These are phyloP conservation scores for Plecotus auritus DNA, from an alignment of 2,113 vertebrate species.

Conservation along the genomic window DNA sequence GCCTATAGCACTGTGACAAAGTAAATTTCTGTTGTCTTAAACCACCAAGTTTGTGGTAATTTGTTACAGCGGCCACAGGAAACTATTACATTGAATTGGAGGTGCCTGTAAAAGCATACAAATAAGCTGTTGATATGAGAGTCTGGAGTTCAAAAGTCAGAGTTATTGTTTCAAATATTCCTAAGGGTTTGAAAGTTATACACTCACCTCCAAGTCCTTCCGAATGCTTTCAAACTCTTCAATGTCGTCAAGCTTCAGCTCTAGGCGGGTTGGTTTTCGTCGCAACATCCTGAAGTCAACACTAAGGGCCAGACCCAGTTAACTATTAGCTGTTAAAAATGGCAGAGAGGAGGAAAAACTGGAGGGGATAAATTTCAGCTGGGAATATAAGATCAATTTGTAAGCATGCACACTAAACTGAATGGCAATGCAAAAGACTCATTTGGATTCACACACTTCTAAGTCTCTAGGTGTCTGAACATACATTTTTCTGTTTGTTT, in stretches of 20 bases:
- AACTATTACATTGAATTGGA: not conserved
- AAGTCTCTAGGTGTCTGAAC: not conserved
- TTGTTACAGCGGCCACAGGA: not conserved
- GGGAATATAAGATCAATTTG: not conserved
- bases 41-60: not conserved
- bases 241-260: conserved; percentile 95
- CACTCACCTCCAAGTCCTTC: conserved; percentile 93
- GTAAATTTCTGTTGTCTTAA: not conserved
- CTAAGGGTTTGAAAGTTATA: not conserved
- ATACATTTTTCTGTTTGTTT: not conserved
- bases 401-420: not conserved
- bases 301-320: not conserved
- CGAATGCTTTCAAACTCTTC: conserved; percentile 95
- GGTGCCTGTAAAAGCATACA: not conserved
- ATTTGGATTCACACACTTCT: not conserved
- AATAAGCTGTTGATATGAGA: not conserved
- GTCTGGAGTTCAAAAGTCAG: not conserved
- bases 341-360: not conserved
- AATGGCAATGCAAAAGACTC: not conserved
- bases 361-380: not conserved
- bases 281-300: conserved; percentile 85
- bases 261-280: conserved; percentile 94
- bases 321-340: conserved; percentile 36
- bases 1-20: not conserved
- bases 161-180: not conserved